Conservation (phyloP, 2,113 vertebrate species). For the Onychorhynchus coronatus region DNA sequence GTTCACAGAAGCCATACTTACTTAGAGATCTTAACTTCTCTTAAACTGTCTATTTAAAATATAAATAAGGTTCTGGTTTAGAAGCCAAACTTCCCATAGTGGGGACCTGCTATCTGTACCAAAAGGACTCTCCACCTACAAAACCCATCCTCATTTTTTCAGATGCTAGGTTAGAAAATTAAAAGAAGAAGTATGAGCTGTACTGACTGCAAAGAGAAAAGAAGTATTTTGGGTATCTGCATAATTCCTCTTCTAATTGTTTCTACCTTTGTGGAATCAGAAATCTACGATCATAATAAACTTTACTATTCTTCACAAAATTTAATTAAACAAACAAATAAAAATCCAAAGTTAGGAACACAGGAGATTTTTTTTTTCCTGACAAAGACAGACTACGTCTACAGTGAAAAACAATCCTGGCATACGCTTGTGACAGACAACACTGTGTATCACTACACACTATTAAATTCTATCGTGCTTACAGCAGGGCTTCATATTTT, state of each 20-base stretch:
- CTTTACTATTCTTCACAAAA: not conserved
- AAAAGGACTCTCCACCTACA: not conserved
- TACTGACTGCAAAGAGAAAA: not conserved
- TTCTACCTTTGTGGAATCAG: not conserved
- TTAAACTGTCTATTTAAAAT: not conserved
- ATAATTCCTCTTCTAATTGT: not conserved
- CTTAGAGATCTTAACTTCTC: not conserved
- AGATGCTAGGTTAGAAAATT: not conserved
- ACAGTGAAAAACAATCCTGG: not conserved
- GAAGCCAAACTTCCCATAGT: not conserved
- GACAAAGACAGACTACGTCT: not conserved
- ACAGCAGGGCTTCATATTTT: not conserved
- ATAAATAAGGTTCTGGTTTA: not conserved
- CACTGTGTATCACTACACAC: not conserved
- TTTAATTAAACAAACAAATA: not conserved
- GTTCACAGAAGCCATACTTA: not conserved
- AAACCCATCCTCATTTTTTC: not conserved
- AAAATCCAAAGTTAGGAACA: not conserved
- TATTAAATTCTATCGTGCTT: not conserved
- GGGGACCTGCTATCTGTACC: not conserved
- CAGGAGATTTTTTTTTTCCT: not conserved
- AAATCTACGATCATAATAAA: not conserved
- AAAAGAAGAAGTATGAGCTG: not conserved
- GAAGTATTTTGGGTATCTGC: not conserved
- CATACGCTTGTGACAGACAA: not conserved